Conservation (phyloP, 2,113 vertebrate species). For the Pristiophorus japonicus region DNA sequence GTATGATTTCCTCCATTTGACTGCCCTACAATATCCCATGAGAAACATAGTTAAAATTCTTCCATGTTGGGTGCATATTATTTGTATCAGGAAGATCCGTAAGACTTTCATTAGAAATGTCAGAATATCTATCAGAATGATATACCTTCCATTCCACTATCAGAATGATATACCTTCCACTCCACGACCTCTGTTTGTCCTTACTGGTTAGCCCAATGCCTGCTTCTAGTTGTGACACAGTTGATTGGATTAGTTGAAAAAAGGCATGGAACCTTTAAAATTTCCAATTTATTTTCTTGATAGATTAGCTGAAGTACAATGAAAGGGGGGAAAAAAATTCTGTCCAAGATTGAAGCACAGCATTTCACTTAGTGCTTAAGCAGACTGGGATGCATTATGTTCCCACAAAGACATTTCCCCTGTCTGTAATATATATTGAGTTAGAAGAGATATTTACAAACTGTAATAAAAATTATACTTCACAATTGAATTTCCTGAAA, state of each 20-base stretch:
- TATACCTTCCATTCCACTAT: not conserved
- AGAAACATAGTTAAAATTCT: not conserved
- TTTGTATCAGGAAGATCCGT: not conserved
- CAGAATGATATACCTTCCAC: not conserved
- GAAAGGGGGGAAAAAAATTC: not conserved
- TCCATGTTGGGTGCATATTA: not conserved
- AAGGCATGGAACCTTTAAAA: not conserved
- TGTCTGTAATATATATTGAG: not conserved
- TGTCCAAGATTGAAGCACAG: not conserved
- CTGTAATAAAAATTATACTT: not conserved
- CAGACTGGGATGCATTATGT: not conserved
- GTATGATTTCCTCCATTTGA: not conserved
- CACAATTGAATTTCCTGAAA: not conserved
- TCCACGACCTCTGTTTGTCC: not conserved
- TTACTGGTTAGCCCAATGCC: not conserved
- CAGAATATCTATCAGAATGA: not conserved
- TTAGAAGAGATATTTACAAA: too few species aligned
- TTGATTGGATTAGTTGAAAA: not conserved
- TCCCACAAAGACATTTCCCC: not conserved
- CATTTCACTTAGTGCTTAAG: not conserved
- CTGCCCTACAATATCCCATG: not conserved
- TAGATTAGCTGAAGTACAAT: not conserved
- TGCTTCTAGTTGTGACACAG: too few species aligned
- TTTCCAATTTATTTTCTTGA: not conserved
- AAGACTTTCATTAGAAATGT: too few species aligned